Base-by-base conservation (phyloP, 1,140 invertebrate species). In the Meloidogyne chitwoodi region DNA sequence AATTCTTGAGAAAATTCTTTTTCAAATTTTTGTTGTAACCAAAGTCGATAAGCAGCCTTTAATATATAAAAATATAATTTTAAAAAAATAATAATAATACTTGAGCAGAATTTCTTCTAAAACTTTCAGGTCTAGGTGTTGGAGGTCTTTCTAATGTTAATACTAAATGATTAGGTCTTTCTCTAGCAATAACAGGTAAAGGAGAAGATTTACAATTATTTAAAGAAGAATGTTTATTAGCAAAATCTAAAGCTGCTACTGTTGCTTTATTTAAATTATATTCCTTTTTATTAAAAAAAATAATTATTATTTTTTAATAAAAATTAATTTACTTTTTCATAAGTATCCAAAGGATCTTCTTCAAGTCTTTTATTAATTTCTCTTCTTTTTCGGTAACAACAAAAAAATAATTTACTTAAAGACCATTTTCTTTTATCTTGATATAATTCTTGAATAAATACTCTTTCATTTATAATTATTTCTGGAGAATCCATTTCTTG, bases 51-150 rank as follows among this genome's bases (percentile, higher is more conserved):
- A 14, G 62, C 65, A 26, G 73, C 65, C 34, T 65, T 65, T 34
- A 26, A 65, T 26, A 19, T 27, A 65, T 0, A 24, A 65, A 65
- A 65, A 27, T 26, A 22, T 16, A 5, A 8, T 34, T 27, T 34
- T 27, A 27, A 65, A 29, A 34, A 29, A 19, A 65, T 27, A 11
- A 2, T 12, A 27, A 24, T n/a, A 41, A n/a, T 44, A 34, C 74
- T 14, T 78, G 77, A 6, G 77, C 77, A n/a, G 77, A 78, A 63
- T 78, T 78, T 61, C 77, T 56, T 16, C 77, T 56, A 41, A 78
- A 78, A 38, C 77, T 78, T 56, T 78, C 77, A 24, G 77, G 75
- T 69, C 77, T 68, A 19, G 77, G 77, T 24, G 77, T 78, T 22
- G 61, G 65, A 12, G 77, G 77, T 31, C 77, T 29, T 69, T 77